Evolutionary conservation across 2,888 invertebrate species (phyloP).

Genomic region (Drosophila paramelanica): DNA sequence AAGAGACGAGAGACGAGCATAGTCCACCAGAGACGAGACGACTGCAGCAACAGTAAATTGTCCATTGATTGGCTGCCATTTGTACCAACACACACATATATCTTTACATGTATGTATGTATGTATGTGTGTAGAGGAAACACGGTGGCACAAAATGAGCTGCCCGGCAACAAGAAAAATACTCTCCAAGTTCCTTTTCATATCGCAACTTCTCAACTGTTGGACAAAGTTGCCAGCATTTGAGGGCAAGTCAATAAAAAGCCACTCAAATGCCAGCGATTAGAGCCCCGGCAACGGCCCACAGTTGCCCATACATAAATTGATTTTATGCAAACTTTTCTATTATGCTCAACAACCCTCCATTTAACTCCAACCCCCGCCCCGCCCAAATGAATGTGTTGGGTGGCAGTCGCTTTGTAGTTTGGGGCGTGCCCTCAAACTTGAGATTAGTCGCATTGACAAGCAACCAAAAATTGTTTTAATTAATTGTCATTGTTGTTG

Average conservation of each 20-base stretch:
- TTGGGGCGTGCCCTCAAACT: constrained; percentile 29
- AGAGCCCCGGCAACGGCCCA: constrained; percentile 44
- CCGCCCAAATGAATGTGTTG: constrained; percentile 24
- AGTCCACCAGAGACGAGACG: constrained; percentile 17
- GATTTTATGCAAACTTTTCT: constrained; percentile 75
- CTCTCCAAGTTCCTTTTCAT: constrained; percentile 29
- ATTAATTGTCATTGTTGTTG: constrained; percentile 72
- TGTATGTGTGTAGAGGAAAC: constrained; percentile 8
- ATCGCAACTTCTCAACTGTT: constrained; percentile 22
- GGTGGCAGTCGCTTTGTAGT: constrained; percentile 6
- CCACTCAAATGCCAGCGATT: constrained; percentile 72
- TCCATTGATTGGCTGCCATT: constrained; percentile 69
- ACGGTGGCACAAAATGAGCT: constrained; percentile 24
- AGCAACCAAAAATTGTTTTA: constrained; percentile 50
- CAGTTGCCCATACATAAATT: constrained; percentile 57
- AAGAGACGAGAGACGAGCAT: neutral
- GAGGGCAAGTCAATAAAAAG: constrained; percentile 65
- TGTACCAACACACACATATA: constrained; percentile 23
- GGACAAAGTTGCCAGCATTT: constrained; percentile 46
- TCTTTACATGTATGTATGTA: neutral
- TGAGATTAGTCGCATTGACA: constrained; percentile 56
- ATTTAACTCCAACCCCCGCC: neutral
- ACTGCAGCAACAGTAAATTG: constrained; percentile 66
- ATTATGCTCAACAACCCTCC: constrained; percentile 27
- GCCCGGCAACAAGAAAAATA: constrained; percentile 9